These are phyloP conservation scores for Paramisgurnus dabryanus DNA, from an alignment of 2,113 vertebrate genomes.

Conservation along the genomic window DNA sequence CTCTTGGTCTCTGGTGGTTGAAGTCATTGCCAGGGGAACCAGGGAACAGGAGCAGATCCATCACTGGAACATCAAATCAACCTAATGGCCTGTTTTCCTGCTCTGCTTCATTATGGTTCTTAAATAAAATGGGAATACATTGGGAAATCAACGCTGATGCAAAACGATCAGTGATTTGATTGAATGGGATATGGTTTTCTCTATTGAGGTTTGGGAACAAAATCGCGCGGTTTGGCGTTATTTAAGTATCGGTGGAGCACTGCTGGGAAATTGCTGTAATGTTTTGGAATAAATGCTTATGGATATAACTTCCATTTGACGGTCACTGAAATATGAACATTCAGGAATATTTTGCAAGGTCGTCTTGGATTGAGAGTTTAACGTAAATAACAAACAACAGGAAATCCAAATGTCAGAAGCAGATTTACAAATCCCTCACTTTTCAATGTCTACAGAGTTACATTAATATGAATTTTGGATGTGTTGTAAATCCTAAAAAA, in stretches of 20 bases:
- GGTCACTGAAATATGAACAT: no score
- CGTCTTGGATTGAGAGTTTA: neutral
- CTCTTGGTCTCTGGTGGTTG: slow-evolving; percentile 17
- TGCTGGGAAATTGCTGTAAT: neutral
- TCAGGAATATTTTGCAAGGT: neutral
- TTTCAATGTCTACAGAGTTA: no score
- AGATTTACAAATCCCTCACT: no score
- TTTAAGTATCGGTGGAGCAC: neutral
- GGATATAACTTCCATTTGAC: neutral
- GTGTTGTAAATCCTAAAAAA: no score
- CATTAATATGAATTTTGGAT: no score
- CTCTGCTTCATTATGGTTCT: slow-evolving; percentile 7
- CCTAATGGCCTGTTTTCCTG: neutral
- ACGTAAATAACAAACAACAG: neutral
- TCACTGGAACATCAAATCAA: neutral
- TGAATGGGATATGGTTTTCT: neutral
- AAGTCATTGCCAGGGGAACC: slow-evolving; percentile 5
- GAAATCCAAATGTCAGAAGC: neutral
- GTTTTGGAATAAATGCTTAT: neutral
- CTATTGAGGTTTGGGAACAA: neutral
- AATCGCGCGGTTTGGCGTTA: neutral
- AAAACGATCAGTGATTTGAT: neutral
- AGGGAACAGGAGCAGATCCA: neutral
- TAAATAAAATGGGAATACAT: neutral
- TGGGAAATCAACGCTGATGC: neutral